Evolutionary conservation across 35 echinoderm and acorn worm genomes (phyloP).

Genomic region (Stichopus chloronotus): DNA sequence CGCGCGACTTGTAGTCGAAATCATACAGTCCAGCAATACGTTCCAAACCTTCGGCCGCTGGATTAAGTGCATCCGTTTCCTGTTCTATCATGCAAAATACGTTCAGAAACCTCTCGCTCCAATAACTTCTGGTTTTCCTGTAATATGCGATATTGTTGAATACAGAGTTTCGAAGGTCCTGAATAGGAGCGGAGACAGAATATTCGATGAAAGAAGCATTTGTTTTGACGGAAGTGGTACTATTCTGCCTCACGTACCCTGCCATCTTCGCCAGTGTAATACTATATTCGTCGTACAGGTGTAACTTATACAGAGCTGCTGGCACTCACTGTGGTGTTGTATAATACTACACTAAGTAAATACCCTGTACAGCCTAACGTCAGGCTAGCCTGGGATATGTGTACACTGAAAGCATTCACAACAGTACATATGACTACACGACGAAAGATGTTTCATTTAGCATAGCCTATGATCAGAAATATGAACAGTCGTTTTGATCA

Average conservation of each 20-base stretch:
- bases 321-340: not conserved
- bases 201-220: conserved; percentile 64
- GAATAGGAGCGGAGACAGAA: conserved; percentile 66
- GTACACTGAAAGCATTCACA: not conserved
- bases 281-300: not conserved
- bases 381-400: not conserved
- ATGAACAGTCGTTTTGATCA: not conserved
- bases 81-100: conserved; percentile 92
- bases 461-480: not conserved
- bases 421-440: not conserved
- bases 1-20: conserved; percentile 72
- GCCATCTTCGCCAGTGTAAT: conserved; percentile 23
- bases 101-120: conserved; percentile 76
- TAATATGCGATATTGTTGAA: conserved; percentile 97
- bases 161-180: conserved; percentile 80
- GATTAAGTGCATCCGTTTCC: conserved; percentile 86
- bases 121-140: conserved; percentile 71
- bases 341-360: not conserved
- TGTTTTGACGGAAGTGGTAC: conserved; percentile 41
- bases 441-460: not conserved
- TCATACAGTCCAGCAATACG: conserved; percentile 78
- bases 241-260: conserved; percentile 37
- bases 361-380: not conserved
- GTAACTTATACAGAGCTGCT: not conserved
- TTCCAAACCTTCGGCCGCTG: conserved; percentile 82